These are phyloP conservation scores for Trisateles emortualis DNA, from an alignment of 2,888 invertebrate species.

Conservation along the genomic window DNA sequence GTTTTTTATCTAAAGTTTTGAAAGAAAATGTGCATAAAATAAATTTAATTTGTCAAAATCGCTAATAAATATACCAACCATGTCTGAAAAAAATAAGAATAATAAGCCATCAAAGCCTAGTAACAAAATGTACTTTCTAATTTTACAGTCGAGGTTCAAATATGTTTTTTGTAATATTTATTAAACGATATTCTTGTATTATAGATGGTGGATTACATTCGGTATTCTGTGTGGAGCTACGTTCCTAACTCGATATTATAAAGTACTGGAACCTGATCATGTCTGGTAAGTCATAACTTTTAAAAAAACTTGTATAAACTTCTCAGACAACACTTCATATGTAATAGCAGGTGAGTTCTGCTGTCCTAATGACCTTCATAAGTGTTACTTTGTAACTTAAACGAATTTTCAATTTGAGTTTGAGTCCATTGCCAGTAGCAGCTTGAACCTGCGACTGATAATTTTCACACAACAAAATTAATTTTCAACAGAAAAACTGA, in stretches of 20 bases:
- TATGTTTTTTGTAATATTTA: background rate
- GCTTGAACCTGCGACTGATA: too few relatives aligned
- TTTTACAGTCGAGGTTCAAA: conserved; percentile 39
- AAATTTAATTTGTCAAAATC: background rate
- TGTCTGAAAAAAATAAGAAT: conserved; percentile 34
- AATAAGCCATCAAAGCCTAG: conserved; percentile 10
- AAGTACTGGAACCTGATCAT: conserved; percentile 96
- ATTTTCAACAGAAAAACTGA: too few relatives aligned
- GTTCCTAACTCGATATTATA: conserved; percentile 93
- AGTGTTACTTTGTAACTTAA: too few relatives aligned
- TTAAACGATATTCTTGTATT: conserved; percentile 22
- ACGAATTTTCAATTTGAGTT: too few relatives aligned
- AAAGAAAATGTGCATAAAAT: conserved; percentile 25
- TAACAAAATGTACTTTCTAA: conserved; percentile 45
- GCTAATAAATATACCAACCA: conserved; percentile 1
- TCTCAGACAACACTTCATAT: too few relatives aligned
- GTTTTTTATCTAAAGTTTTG: conserved; percentile 3
- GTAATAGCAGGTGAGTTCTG: too few relatives aligned
- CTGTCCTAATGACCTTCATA: too few relatives aligned
- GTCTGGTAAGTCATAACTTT: conserved; percentile 91
- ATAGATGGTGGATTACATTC: conserved; percentile 89
- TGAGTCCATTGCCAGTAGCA: too few relatives aligned
- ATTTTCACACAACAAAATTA: too few relatives aligned
- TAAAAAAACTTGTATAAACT: background rate
- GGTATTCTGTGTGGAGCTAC: conserved; percentile 89